A percentile compares a stretch with the other conserved stretches of the same genome.
Evolutionary conservation across 1,140 invertebrate species (phyloP).

Genomic region (Brachionus angularis): DNA sequence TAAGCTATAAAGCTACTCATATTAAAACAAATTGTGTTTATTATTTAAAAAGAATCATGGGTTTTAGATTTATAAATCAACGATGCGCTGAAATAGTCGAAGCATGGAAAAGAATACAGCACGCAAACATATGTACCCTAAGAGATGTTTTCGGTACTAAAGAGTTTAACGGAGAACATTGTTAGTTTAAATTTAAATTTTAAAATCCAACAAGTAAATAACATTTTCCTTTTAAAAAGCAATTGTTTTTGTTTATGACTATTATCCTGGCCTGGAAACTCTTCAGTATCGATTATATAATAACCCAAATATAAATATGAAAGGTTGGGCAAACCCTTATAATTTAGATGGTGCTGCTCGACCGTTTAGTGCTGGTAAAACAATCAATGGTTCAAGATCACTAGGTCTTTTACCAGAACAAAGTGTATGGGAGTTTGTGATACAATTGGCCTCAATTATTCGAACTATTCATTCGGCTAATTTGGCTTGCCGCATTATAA

Average conservation of each 20-base stretch:
- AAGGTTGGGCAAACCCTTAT: constrained; percentile 75
- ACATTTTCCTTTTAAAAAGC: constrained; percentile 62
- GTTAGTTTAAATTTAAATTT: constrained; percentile 63
- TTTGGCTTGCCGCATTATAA: constrained; percentile 53
- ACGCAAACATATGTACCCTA: constrained; percentile 85
- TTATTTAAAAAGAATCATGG: constrained; percentile 81
- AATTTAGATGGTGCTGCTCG: constrained; percentile 48
- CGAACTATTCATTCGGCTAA: constrained; percentile 80
- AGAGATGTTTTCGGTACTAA: constrained; percentile 91
- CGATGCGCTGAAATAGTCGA: constrained; percentile 80
- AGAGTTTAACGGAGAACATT: constrained; percentile 82
- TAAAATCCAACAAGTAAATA: background rate
- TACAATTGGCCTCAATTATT: constrained; percentile 88
- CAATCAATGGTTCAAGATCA: constrained; percentile 43
- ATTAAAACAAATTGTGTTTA: constrained; percentile 77
- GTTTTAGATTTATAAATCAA: constrained; percentile 71
- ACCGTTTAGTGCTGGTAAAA: constrained; percentile 48
- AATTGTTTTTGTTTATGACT: constrained; percentile 92
- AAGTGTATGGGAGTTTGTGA: constrained; percentile 88
- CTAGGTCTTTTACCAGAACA: constrained; percentile 75
- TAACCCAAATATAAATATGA: constrained; percentile 52
- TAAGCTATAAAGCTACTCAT: constrained; percentile 85
- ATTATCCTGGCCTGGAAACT: constrained; percentile 81
- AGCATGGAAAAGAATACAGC: constrained; percentile 85
- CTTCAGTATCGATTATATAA: constrained; percentile 79